These are phyloP conservation scores for Engystomops pustulosus DNA, from an alignment of 2,113 vertebrate genomes.

Conservation along the genomic window DNA sequence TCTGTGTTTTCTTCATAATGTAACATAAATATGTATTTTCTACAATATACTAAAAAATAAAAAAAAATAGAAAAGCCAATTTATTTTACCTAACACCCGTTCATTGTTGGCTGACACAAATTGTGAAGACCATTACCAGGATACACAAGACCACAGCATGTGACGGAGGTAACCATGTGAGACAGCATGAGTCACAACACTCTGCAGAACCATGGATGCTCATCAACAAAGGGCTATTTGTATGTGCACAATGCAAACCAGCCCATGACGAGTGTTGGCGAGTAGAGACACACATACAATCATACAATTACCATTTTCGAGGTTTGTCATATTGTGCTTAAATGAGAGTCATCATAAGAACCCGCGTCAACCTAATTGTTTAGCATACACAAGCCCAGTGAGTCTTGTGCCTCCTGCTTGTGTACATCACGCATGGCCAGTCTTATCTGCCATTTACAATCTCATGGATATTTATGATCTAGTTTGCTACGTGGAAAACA, in stretches of 20 bases:
- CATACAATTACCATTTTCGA: conserved; percentile 13
- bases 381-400: background rate
- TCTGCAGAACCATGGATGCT: background rate
- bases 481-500: conserved; percentile 31
- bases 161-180: background rate
- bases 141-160: background rate
- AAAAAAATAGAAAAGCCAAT: background rate
- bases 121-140: background rate
- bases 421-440: conserved; percentile 42
- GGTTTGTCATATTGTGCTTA: conserved; percentile 4
- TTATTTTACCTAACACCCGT: background rate
- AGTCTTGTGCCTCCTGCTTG: conserved; percentile 14
- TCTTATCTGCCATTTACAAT: conserved; percentile 40
- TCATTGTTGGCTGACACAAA: background rate
- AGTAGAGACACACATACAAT: background rate
- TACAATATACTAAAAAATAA: background rate
- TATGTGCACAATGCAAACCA: conserved; percentile 19
- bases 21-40: background rate
- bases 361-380: conserved; percentile 25
- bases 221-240: conserved; percentile 1
- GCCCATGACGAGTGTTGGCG: background rate
- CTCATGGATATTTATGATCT: conserved; percentile 57
- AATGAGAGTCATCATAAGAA: conserved; percentile 21
- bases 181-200: background rate
- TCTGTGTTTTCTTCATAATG: background rate